Evolutionary conservation across 1,140 invertebrate species (phyloP), one percentile per base, ranked within the genome.

Genomic region (Procambarus clarkii): DNA sequence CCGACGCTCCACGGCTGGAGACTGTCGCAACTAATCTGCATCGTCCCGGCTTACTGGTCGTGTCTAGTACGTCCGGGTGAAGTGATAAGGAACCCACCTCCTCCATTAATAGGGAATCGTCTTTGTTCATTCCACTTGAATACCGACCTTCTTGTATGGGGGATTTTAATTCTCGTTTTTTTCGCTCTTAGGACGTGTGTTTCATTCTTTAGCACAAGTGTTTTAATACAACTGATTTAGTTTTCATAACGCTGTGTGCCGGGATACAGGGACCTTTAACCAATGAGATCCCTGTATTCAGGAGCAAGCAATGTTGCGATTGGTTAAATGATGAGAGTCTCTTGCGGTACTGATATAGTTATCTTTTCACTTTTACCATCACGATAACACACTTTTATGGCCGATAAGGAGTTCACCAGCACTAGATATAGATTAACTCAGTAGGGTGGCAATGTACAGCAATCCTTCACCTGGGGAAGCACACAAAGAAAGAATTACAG

Each of bases 301-400:
- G 15, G 48, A 34, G 8, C 76, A 46, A 50, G 45, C 77, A 18
- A n/a, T 50, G 48, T 79, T 79, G 48, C 48, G 77, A 79, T 79
- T 79, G 77, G 77, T 79, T 45, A 79, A 44, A 45, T 3, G 77
- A 3, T n/a, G 2, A 79, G 13, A 79, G 46, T 48, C 7, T 0
- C 44, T 0, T 11, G 77, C 44, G 7, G 2, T 21, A 79, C 44
- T 79, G 77, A 79, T 79, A 79, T 13, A n/a, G 77, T 15, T 48
- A 8, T 50, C 77, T 79, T 79, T 48, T 79, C 77, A 7, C 45
- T 46, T 45, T 50, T 48, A 15, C 77, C 77, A 45, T 44, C 48
- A 45, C 48, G 77, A 79, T 79, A 79, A 48, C n/a, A 21, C 21
- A 74, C n/a, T 74, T 74, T 74, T 74, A 74, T 74, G n/a, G 24